Evolutionary conservation across 1,140 invertebrate genomes (phyloP).

Genomic region (Parapsyche elsis): DNA sequence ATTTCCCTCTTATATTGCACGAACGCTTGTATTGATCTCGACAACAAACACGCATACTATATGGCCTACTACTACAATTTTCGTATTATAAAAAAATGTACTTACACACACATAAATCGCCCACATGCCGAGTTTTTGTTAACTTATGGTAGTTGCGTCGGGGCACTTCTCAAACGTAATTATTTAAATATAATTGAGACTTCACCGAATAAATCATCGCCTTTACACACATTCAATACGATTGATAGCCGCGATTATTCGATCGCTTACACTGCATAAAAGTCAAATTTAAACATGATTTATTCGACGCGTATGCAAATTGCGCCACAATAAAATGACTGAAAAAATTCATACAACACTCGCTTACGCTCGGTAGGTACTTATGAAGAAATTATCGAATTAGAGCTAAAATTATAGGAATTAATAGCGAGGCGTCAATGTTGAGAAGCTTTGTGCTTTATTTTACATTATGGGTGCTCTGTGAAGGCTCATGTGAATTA

Average conservation of each 20-base stretch:
- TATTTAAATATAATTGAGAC: conserved; percentile 23
- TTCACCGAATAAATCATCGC: conserved; percentile 13
- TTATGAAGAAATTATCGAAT: not conserved
- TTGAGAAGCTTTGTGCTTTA: not conserved
- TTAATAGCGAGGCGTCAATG: not conserved
- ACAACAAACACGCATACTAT: not conserved
- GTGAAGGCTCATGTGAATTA: not conserved
- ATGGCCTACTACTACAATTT: not conserved
- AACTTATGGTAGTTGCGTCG: not conserved
- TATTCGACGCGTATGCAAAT: conserved; percentile 17
- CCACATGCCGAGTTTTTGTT: conserved; percentile 6
- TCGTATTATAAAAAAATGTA: not conserved
- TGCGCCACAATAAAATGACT: not conserved
- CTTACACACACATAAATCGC: not conserved
- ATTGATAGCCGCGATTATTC: conserved; percentile 4
- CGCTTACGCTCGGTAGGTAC: too few species aligned
- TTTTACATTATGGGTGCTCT: not conserved
- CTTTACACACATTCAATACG: not conserved
- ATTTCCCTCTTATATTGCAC: conserved; percentile 33
- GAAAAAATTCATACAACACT: not conserved
- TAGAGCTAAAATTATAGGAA: not conserved
- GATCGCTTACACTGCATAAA: conserved; percentile 4
- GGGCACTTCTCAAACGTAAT: not conserved
- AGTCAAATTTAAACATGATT: conserved; percentile 25
- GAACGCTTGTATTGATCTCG: not conserved